These are phyloP conservation scores for Littorina saxatilis DNA, from an alignment of 1,140 invertebrate species.

Conservation along the genomic window DNA sequence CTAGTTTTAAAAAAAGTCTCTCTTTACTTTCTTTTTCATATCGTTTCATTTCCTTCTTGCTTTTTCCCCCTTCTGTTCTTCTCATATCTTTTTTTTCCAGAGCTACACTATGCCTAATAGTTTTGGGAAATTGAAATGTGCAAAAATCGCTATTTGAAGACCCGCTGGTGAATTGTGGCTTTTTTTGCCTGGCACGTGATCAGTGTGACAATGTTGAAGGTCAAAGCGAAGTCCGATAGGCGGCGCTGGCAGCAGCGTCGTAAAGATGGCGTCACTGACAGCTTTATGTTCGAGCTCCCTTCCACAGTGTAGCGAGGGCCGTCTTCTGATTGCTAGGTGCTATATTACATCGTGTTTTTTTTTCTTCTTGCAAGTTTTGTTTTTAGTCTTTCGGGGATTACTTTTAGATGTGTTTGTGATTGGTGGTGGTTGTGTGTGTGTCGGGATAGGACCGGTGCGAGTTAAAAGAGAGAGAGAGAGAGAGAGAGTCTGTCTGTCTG, in stretches of 20 bases:
- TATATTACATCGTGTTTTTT: constrained; percentile 5
- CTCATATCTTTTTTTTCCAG: too few relatives aligned
- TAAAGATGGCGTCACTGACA: constrained; percentile 31
- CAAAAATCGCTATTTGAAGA: too few relatives aligned
- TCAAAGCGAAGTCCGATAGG: constrained; percentile 14
- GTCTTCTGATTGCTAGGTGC: not conserved
- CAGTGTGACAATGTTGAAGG: constrained; percentile 1
- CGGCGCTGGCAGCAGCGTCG: constrained; percentile 13
- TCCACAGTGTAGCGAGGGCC: not conserved
- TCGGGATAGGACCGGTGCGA: not conserved
- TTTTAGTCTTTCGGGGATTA: not conserved
- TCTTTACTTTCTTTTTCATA: too few relatives aligned
- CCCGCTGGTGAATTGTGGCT: not conserved
- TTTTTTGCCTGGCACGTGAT: constrained; percentile 21
- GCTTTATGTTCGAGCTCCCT: constrained; percentile 25
- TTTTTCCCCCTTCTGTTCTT: too few relatives aligned
- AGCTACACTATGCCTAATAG: too few relatives aligned
- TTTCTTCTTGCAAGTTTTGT: not conserved
- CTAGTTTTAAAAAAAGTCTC: too few relatives aligned
- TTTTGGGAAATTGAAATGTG: too few relatives aligned
- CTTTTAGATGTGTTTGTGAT: too few relatives aligned
- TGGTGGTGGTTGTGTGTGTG: too few relatives aligned
- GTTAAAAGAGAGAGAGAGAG: too few relatives aligned
- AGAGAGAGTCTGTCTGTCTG: too few relatives aligned
- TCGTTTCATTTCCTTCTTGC: too few relatives aligned